Evolutionary conservation across 2,797 vertebrate genomes (phyloP).

Genomic region (Microctenopoma steveboyesi): DNA sequence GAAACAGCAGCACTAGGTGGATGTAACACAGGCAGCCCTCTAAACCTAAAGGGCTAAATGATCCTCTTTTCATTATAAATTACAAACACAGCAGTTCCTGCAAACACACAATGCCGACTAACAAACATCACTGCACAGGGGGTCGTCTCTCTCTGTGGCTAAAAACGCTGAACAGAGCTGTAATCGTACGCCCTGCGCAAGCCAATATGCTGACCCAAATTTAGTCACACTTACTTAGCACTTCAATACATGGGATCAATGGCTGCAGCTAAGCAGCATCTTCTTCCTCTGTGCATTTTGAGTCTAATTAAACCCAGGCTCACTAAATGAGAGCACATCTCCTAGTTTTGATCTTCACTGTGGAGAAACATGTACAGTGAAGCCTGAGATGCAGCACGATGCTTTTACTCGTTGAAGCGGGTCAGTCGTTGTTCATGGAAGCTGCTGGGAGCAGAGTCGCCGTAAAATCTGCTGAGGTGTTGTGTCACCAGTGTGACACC

Average conservation of each 20-base stretch:
- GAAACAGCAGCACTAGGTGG: slow-evolving; percentile 54
- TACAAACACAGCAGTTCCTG: slow-evolving; percentile 13
- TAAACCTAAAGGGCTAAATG: slow-evolving; percentile 27
- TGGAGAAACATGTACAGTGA: slow-evolving; percentile 18
- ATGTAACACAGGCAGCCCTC: slow-evolving; percentile 41
- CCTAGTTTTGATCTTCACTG: slow-evolving; percentile 5
- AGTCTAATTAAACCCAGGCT: slow-evolving; percentile 55
- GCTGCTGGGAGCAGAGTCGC: background rate
- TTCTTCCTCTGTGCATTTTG: slow-evolving; percentile 31
- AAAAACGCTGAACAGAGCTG: slow-evolving; percentile 28
- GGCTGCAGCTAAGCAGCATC: slow-evolving; percentile 46
- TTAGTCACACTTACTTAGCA: slow-evolving; percentile 54
- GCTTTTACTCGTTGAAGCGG: background rate
- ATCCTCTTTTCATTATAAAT: slow-evolving; percentile 55
- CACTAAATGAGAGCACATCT: slow-evolving; percentile 33
- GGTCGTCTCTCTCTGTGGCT: slow-evolving; percentile 6
- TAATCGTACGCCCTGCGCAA: slow-evolving; percentile 25
- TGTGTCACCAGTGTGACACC: too few species aligned
- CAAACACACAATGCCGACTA: slow-evolving; percentile 14
- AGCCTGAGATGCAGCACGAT: slow-evolving; percentile 18
- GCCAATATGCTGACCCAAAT: slow-evolving; percentile 69
- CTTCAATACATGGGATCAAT: slow-evolving; percentile 48
- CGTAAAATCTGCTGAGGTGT: background rate
- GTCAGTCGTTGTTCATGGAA: slow-evolving; percentile 9
- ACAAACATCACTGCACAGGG: slow-evolving; percentile 9